Evolutionary conservation across 2,113 vertebrate species (phyloP).

Genomic region (Clinocottus analis): DNA sequence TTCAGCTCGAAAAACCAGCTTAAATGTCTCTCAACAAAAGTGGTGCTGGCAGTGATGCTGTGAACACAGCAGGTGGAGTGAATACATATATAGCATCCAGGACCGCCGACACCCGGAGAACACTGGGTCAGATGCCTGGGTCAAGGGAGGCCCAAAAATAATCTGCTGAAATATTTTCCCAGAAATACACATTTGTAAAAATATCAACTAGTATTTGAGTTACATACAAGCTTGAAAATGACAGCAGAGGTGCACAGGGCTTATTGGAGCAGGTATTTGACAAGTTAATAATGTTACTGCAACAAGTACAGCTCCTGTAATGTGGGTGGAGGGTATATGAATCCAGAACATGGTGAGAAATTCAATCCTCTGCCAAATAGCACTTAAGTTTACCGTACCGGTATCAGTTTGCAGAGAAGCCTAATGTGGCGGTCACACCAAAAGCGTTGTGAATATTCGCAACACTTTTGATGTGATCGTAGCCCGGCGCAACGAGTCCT

Average conservation of each 20-base stretch:
- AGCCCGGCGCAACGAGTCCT: not conserved
- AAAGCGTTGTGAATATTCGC: too few relatives aligned
- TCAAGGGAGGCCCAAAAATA: not conserved
- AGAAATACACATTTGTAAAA: not conserved
- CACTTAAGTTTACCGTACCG: too few relatives aligned
- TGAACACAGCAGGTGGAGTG: constrained; percentile 35
- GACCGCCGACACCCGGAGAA: not conserved
- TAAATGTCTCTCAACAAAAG: constrained; percentile 41
- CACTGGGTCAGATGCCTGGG: not conserved
- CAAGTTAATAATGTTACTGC: not conserved
- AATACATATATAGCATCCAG: constrained; percentile 11
- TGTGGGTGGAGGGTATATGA: not conserved
- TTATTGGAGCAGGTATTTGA: not conserved
- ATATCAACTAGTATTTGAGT: not conserved
- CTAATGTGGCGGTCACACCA: too few relatives aligned
- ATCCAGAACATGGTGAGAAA: not conserved
- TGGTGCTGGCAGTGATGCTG: constrained; percentile 15
- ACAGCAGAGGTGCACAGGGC: not conserved
- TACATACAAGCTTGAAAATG: not conserved
- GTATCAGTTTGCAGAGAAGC: too few relatives aligned
- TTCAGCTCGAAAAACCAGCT: constrained; percentile 39
- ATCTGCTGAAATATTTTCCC: not conserved
- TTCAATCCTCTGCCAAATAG: not conserved
- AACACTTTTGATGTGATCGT: too few relatives aligned
- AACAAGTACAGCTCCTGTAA: not conserved